phyloP scores from a whole-genome alignment of 2,113 vertebrate species.

The Colius striatus region DNA sequence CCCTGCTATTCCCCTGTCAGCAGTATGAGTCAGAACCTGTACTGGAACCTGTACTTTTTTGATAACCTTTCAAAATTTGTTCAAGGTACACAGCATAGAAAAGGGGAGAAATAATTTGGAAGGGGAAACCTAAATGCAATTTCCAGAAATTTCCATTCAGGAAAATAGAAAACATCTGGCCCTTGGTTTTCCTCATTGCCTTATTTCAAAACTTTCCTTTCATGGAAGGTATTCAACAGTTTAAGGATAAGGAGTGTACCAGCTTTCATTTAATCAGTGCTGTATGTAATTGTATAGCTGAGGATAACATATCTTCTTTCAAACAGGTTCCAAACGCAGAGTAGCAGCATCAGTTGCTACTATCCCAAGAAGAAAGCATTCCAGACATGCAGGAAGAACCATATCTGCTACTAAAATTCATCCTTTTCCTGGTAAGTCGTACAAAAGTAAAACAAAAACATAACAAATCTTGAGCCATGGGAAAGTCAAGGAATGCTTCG shows the following conservation, averaged over 20 bases:
- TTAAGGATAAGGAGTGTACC: background rate
- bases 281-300: background rate
- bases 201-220: background rate
- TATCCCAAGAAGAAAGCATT: conserved; percentile 43
- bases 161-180: background rate
- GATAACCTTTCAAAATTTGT: background rate
- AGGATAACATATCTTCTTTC: conserved; percentile 41
- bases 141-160: background rate
- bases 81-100: background rate
- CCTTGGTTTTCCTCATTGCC: background rate
- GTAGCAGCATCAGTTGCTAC: background rate
- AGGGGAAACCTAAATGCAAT: background rate
- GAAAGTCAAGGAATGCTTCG: background rate
- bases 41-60: background rate
- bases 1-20: background rate
- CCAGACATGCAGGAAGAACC: background rate
- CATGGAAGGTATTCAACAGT: background rate
- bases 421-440: conserved; percentile 66
- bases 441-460: background rate
- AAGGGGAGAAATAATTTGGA: background rate
- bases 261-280: background rate
- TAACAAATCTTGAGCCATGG: background rate
- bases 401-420: background rate
- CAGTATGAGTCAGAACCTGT: background rate
- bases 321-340: conserved; percentile 50